A percentile compares a stretch with the other conserved stretches of the same genome.
These are phyloP conservation scores for Lordiphosa clarofinis DNA, from an alignment of 1,140 invertebrate species.

Conservation along the genomic window DNA sequence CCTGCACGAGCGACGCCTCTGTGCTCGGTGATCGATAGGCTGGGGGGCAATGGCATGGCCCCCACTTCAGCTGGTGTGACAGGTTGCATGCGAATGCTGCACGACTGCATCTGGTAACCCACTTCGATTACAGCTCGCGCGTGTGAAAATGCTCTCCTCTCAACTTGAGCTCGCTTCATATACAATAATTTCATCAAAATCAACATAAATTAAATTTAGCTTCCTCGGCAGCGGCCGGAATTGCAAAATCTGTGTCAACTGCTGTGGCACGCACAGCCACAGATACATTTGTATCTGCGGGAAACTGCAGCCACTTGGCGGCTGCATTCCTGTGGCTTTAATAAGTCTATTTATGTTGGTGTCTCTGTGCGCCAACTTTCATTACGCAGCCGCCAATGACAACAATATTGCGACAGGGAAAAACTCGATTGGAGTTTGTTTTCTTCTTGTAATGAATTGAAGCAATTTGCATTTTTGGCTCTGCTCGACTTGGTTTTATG, in stretches of 20 bases:
- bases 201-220: constrained; percentile 59
- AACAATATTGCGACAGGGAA: constrained; percentile 4
- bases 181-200: constrained; percentile 61
- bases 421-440: constrained; percentile 2
- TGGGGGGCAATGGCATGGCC: neutral
- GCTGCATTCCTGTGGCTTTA: constrained; percentile 58
- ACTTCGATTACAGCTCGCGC: constrained; percentile 67
- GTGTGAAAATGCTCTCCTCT: constrained; percentile 59
- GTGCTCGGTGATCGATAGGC: constrained; percentile 5
- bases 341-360: constrained; percentile 53
- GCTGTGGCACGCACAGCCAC: constrained; percentile 35
- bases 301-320: constrained; percentile 10
- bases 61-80: constrained; percentile 46
- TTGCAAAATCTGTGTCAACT: constrained; percentile 50
- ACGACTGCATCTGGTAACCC: constrained; percentile 74
- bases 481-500: constrained; percentile 13
- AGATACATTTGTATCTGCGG: constrained; percentile 19
- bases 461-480: constrained; percentile 44
- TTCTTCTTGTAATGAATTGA: constrained; percentile 36
- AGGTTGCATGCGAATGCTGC: constrained; percentile 74
- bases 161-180: constrained; percentile 34
- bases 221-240: constrained; percentile 44
- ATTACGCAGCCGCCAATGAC: constrained; percentile 25
- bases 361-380: constrained; percentile 38
- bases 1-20: constrained; percentile 1